phyloP scores from a whole-genome alignment of 2,797 vertebrate species.

The Mustela erminea region DNA sequence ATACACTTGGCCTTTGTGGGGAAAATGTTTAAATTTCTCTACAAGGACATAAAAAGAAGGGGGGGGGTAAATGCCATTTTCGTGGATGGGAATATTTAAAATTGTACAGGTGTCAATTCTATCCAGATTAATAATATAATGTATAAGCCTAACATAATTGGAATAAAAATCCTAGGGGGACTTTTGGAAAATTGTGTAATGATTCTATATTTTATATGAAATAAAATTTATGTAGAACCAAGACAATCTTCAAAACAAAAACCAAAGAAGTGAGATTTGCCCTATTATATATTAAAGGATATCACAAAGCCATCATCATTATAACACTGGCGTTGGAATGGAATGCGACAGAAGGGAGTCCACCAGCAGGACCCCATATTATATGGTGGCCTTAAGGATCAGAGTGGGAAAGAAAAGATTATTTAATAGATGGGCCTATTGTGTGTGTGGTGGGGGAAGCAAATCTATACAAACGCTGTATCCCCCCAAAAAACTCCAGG shows the following conservation, averaged over 20 bases:
- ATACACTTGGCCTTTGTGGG: not conserved
- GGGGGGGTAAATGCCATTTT: not conserved
- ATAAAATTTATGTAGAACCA: not conserved
- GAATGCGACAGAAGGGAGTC: not conserved
- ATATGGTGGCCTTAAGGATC: not conserved
- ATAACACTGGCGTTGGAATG: not conserved
- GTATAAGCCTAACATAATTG: not conserved
- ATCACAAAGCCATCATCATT: not conserved
- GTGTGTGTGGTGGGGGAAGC: not conserved
- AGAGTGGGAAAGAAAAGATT: not conserved
- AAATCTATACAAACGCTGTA: not conserved
- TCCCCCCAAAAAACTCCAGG: not conserved
- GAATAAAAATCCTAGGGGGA: not conserved
- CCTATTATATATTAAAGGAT: not conserved
- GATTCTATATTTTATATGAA: not conserved
- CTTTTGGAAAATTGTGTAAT: not conserved
- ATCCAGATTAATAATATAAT: conserved; percentile 18
- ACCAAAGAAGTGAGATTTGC: not conserved
- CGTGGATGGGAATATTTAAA: not conserved
- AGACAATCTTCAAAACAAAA: not conserved
- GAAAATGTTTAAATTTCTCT: not conserved
- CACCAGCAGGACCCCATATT: not conserved
- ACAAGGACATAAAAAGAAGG: not conserved
- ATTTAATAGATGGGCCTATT: not conserved
- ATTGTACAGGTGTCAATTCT: not conserved